Percentiles rank a stretch among this genome's conserved stretches.
These are phyloP conservation scores for Embiotoca jacksoni DNA, from an alignment of 2,113 vertebrate genomes.

Conservation along the genomic window DNA sequence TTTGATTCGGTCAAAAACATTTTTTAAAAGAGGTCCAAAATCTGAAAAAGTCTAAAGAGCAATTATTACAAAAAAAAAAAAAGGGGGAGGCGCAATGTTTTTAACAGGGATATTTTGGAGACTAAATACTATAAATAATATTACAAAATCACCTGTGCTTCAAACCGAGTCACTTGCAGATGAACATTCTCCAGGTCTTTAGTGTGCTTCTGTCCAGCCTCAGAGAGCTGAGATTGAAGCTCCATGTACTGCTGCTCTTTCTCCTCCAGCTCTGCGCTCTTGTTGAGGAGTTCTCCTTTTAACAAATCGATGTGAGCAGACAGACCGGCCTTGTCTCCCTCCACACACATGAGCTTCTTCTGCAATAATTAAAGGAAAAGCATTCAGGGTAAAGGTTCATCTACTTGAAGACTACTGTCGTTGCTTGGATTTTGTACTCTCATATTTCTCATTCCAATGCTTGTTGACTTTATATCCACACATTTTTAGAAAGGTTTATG, in stretches of 20 bases:
- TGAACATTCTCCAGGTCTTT: constrained; percentile 89
- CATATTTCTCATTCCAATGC: not conserved
- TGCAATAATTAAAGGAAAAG: constrained; percentile 27
- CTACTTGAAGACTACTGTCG: not conserved
- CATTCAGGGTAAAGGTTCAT: not conserved
- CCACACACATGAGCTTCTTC: constrained; percentile 79
- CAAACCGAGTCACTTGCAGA: constrained; percentile 83
- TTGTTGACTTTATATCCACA: too few species aligned
- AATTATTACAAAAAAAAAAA: too few species aligned
- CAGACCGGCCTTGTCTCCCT: constrained; percentile 83
- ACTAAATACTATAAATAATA: too few species aligned
- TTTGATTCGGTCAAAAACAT: too few species aligned
- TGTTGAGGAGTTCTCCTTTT: constrained; percentile 83
- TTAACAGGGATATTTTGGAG: too few species aligned
- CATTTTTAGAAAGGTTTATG: too few species aligned
- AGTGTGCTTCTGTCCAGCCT: constrained; percentile 83
- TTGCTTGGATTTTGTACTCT: not conserved
- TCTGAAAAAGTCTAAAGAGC: not conserved
- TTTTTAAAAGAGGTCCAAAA: not conserved
- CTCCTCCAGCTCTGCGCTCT: constrained; percentile 83
- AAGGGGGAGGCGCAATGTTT: too few species aligned
- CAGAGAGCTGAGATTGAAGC: constrained; percentile 80
- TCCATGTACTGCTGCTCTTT: constrained; percentile 81
- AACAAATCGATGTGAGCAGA: constrained; percentile 82
- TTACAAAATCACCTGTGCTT: constrained; percentile 69